Evolutionary conservation across 1,140 invertebrate species (phyloP).

Genomic region (Diabrotica undecimpunctata): DNA sequence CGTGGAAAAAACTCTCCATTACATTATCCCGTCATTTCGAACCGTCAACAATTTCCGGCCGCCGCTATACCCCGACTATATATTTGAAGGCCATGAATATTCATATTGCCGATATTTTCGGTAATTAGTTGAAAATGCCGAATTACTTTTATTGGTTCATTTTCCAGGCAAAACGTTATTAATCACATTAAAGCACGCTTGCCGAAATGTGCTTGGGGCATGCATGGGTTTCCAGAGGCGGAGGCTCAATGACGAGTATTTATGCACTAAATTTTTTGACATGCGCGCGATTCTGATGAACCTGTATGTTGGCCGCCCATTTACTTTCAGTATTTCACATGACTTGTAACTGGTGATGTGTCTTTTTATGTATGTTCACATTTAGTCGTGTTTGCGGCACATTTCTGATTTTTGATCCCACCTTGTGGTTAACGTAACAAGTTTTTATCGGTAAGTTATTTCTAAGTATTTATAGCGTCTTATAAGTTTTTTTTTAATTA

Average conservation of each 20-base stretch:
- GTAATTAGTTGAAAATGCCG: conserved; percentile 8
- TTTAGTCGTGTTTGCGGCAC: no score
- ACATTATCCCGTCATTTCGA: not conserved
- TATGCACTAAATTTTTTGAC: no score
- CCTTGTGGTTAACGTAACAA: no score
- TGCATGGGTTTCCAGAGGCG: not conserved
- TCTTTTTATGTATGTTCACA: no score
- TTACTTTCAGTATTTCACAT: no score
- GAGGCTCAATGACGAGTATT: not conserved
- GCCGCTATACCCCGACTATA: not conserved
- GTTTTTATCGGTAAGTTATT: no score
- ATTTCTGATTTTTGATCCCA: no score
- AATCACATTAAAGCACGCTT: conserved; percentile 8
- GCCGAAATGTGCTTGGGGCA: not conserved
- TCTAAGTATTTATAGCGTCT: no score
- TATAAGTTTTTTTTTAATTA: no score
- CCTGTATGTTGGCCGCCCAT: no score
- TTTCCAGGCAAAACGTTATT: conserved; percentile 5
- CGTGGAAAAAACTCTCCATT: not conserved
- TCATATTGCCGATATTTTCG: not conserved
- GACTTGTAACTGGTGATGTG: no score
- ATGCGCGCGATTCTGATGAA: no score
- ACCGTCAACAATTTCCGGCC: not conserved
- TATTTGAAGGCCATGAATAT: conserved; percentile 6
- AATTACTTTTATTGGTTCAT: conserved; percentile 14